A percentile compares a stretch with the other conserved stretches of the same genome.
Evolutionary conservation across 2,888 invertebrate genomes (phyloP).

Genomic region (Lepidocyrtoides sp.): DNA sequence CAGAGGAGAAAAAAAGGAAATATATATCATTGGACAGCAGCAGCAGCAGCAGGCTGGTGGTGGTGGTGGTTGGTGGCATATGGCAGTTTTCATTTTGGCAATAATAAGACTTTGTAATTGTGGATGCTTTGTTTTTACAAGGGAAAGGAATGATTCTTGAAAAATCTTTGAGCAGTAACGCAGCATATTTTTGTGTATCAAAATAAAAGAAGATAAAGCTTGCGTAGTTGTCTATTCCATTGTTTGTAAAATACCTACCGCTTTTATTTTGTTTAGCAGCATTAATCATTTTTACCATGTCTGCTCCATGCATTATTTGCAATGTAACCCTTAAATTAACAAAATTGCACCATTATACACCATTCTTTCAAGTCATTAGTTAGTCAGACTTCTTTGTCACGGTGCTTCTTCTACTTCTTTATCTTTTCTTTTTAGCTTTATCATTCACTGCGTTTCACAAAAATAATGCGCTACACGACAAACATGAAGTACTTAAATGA

Average conservation of each 20-base stretch:
- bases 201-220: slow-evolving; percentile 23
- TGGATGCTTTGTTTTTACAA: background rate
- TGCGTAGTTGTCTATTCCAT: slow-evolving; percentile 28
- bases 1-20: background rate
- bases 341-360: slow-evolving; percentile 70
- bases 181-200: slow-evolving; percentile 1
- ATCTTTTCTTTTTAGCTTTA: slow-evolving; percentile 11
- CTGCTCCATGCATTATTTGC: slow-evolving; percentile 62
- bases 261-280: slow-evolving; percentile 45
- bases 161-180: slow-evolving; percentile 8
- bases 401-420: no score
- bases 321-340: slow-evolving; percentile 72
- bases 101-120: no score
- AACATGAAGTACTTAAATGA: background rate
- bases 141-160: background rate
- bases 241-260: slow-evolving; percentile 49
- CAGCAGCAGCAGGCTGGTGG: no score
- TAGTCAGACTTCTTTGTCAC: background rate
- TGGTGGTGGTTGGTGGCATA: slow-evolving; percentile 50
- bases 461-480: slow-evolving; percentile 22
- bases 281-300: slow-evolving; percentile 57
- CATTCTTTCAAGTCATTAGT: slow-evolving; percentile 46
- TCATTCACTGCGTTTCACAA: slow-evolving; percentile 26
- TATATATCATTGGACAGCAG: background rate
- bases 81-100: slow-evolving; percentile 39